Evolutionary conservation across 2,888 invertebrate species (phyloP).

Genomic region (Orthosia gracilis): DNA sequence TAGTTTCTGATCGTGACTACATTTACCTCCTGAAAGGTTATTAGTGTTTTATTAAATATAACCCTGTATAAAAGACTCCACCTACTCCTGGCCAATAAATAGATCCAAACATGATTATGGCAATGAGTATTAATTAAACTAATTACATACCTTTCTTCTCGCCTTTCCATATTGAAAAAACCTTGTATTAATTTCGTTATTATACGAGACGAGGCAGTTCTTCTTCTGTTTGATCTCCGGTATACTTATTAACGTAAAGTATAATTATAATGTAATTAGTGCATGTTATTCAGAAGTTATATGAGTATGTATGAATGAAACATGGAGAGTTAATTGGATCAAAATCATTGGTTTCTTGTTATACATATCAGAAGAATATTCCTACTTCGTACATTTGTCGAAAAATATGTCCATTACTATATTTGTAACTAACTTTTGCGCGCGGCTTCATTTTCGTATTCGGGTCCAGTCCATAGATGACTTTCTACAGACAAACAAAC

Average conservation of each 20-base stretch:
- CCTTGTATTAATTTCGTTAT: slow-evolving; percentile 48
- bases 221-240: slow-evolving; percentile 31
- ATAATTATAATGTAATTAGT: not conserved
- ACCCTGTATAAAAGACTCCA: not conserved
- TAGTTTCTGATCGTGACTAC: too few species aligned
- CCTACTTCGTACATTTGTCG: too few species aligned
- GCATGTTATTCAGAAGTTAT: not conserved
- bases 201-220: slow-evolving; percentile 19
- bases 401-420: too few species aligned
- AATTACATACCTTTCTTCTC: slow-evolving; percentile 37
- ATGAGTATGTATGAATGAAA: not conserved
- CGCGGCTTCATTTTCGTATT: too few species aligned
- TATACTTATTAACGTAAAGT: slow-evolving; percentile 7
- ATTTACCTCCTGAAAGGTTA: too few species aligned
- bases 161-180: slow-evolving; percentile 9
- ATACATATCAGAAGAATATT: not conserved
- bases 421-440: too few species aligned
- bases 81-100: not conserved
- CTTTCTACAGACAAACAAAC: too few species aligned
- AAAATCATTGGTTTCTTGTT: not conserved
- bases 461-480: too few species aligned
- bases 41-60: too few species aligned
- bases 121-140: slow-evolving; percentile 38
- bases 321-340: slow-evolving; percentile 4
- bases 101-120: slow-evolving; percentile 6